Percentiles rank a stretch among this genome's conserved stretches.
Conservation (phyloP, 2,888 invertebrate species). For the Alentia gelatinosa region DNA sequence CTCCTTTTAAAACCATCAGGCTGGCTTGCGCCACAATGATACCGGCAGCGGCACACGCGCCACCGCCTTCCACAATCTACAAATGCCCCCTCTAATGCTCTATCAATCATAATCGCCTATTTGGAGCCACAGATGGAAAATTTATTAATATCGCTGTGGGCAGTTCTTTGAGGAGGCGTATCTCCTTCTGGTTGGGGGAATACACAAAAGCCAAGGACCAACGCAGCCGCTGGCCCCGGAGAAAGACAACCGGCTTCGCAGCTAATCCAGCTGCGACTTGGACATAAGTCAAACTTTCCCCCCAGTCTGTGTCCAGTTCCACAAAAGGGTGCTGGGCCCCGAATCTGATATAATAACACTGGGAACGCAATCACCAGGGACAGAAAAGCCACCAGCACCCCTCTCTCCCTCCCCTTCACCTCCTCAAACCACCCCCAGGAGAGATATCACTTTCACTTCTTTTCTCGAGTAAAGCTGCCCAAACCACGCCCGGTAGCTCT, state of each 20-base stretch:
- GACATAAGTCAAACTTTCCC: slow-evolving; percentile 38
- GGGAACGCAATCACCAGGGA: neutral
- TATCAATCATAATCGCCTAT: slow-evolving; percentile 48
- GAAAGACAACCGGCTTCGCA: slow-evolving; percentile 17
- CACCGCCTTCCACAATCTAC: slow-evolving; percentile 38
- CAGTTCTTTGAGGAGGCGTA: neutral
- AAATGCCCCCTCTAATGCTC: slow-evolving; percentile 44
- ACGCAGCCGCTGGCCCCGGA: neutral
- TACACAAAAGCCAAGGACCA: slow-evolving; percentile 30
- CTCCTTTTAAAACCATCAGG: slow-evolving; percentile 47
- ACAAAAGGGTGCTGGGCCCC: neutral
- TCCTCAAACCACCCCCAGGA: neutral
- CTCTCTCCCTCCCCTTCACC: neutral
- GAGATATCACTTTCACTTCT: neutral
- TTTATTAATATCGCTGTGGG: slow-evolving; percentile 41
- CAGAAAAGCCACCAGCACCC: neutral
- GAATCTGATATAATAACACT: neutral
- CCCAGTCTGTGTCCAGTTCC: slow-evolving; percentile 2
- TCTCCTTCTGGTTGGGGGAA: slow-evolving; percentile 43
- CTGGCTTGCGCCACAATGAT: neutral
- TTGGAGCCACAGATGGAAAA: slow-evolving; percentile 37
- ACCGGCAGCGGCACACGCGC: neutral
- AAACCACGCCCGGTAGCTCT: neutral
- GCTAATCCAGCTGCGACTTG: neutral
- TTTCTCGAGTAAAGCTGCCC: neutral